Percentiles rank a stretch among this genome's conserved stretches.
Evolutionary conservation across 2,113 vertebrate genomes (phyloP).

Genomic region (Sceloporus tristichus): DNA sequence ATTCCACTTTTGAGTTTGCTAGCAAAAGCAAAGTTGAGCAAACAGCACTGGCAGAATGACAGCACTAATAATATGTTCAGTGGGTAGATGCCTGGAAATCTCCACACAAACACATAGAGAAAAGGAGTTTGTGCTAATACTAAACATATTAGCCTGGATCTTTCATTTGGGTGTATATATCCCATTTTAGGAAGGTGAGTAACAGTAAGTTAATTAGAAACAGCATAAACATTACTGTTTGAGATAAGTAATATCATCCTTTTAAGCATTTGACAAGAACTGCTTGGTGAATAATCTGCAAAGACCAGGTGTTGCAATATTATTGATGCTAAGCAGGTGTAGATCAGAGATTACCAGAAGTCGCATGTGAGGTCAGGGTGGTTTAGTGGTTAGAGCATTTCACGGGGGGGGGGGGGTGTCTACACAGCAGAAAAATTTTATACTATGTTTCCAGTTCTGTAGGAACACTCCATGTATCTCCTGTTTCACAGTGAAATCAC

Average conservation of each 20-base stretch:
- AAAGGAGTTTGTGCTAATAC: background rate
- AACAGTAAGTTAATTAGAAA: background rate
- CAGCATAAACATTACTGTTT: background rate
- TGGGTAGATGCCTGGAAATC: background rate
- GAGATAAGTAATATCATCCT: background rate
- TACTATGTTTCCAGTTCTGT: too few species aligned
- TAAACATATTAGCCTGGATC: background rate
- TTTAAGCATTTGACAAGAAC: background rate
- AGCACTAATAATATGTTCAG: background rate
- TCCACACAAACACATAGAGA: background rate
- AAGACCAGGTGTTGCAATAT: background rate
- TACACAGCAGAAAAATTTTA: too few species aligned
- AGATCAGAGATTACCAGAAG: background rate
- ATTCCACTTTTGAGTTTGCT: background rate
- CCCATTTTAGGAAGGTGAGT: background rate
- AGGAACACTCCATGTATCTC: too few species aligned
- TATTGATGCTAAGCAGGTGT: background rate
- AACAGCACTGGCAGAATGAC: background rate
- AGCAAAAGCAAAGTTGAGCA: background rate
- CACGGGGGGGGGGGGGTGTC: too few species aligned
- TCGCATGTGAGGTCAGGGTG: background rate
- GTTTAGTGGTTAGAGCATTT: background rate
- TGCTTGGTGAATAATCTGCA: background rate
- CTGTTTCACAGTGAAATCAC: too few species aligned
- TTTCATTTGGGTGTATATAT: background rate